Conservation (phyloP, 2,888 invertebrate genomes). For the Tromatobia lineatoria region DNA sequence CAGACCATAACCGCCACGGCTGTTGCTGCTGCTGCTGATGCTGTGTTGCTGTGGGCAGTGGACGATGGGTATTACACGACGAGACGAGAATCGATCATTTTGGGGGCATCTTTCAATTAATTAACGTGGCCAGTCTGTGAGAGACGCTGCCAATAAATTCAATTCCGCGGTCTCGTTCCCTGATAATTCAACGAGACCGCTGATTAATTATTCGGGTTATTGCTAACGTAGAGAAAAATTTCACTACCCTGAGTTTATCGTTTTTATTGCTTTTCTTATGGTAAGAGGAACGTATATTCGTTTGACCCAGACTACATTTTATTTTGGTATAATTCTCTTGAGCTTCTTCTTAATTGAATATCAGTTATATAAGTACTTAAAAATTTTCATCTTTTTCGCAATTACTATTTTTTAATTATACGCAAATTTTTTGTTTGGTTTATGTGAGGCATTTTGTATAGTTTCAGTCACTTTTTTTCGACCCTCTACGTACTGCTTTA, state of each 20-base stretch:
- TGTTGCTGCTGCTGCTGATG: background rate
- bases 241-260: background rate
- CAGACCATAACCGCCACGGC: background rate
- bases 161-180: slow-evolving; percentile 34
- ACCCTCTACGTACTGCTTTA: no score
- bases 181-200: slow-evolving; percentile 16
- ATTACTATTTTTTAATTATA: no score
- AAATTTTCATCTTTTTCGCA: no score
- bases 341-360: no score
- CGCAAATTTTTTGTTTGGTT: no score
- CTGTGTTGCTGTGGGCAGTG: slow-evolving; percentile 13
- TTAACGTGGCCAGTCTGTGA: slow-evolving; percentile 34
- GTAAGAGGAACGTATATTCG: no score
- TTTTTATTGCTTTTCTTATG: background rate
- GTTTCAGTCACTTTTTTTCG: no score
- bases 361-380: no score
- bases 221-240: background rate
- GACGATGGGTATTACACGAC: slow-evolving; percentile 37
- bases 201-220: slow-evolving; percentile 19
- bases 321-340: no score
- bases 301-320: no score
- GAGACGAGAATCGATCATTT: slow-evolving; percentile 58
- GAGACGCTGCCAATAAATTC: slow-evolving; percentile 40
- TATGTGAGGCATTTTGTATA: no score
- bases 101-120: slow-evolving; percentile 59